Evolutionary conservation across 2,113 vertebrate genomes (phyloP).

Genomic region (Micronycteris hirsuta): DNA sequence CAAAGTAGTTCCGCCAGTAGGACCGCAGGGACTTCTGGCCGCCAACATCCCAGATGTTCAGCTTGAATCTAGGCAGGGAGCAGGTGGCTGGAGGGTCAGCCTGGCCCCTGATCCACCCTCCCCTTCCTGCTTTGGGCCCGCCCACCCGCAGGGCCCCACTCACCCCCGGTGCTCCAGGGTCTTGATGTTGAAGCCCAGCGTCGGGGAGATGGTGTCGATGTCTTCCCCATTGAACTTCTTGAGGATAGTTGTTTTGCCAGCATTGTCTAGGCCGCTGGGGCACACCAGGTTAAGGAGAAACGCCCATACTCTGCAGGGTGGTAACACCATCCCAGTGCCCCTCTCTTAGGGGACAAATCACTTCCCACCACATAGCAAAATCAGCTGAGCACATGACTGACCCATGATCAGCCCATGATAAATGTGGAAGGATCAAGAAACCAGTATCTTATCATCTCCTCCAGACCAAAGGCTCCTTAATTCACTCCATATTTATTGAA

Average conservation of each 20-base stretch:
- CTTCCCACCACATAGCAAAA: neutral
- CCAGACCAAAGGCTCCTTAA: neutral
- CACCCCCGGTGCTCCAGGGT: conserved; percentile 92
- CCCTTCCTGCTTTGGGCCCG: neutral
- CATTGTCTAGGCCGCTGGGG: conserved; percentile 90
- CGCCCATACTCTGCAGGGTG: neutral
- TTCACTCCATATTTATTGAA: neutral
- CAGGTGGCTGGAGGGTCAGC: neutral
- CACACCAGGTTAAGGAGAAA: conserved; percentile 73
- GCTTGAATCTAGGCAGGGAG: conserved; percentile 84
- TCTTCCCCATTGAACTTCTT: conserved; percentile 96
- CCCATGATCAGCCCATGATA: neutral
- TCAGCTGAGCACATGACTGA: neutral
- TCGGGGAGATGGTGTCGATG: conserved; percentile 92
- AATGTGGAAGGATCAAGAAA: neutral
- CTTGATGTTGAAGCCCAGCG: conserved; percentile 94
- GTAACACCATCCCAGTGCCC: neutral
- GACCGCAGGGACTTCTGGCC: conserved; percentile 94
- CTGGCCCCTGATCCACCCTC: accelerated
- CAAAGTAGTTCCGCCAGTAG: conserved; percentile 96
- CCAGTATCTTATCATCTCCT: neutral
- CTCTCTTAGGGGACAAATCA: neutral
- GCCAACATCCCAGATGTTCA: conserved; percentile 95
- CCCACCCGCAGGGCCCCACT: neutral
- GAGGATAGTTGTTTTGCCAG: conserved; percentile 93